Evolutionary conservation across 2,113 vertebrate genomes (phyloP).

Genomic region (Heterochromis multidens): DNA sequence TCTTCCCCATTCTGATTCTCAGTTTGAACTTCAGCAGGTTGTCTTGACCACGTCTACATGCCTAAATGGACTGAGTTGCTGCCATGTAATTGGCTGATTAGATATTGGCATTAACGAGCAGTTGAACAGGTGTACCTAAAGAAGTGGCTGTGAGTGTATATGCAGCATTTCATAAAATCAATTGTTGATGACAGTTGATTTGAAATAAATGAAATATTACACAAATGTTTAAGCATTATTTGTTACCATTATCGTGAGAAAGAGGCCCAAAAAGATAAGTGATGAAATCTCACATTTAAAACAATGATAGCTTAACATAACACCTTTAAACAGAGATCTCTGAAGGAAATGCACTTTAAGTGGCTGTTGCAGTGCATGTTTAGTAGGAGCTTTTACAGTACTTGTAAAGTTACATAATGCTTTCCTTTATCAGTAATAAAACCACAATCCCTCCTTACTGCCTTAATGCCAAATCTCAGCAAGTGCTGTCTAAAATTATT

Average conservation of each 20-base stretch:
- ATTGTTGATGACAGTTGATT: neutral
- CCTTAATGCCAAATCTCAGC: neutral
- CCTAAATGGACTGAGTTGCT: too few species aligned
- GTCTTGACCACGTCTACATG: neutral
- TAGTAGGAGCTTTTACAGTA: neutral
- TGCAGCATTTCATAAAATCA: neutral
- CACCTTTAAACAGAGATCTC: neutral
- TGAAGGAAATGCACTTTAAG: neutral
- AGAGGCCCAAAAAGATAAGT: neutral
- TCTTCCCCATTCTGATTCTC: neutral
- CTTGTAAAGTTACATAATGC: neutral
- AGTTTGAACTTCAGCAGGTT: neutral
- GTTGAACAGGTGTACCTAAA: too few species aligned
- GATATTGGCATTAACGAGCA: neutral
- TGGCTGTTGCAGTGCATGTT: neutral
- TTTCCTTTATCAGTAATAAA: neutral
- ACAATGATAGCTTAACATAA: neutral
- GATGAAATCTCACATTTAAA: neutral
- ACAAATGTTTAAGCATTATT: neutral
- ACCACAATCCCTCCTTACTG: neutral
- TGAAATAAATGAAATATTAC: neutral
- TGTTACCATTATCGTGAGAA: neutral
- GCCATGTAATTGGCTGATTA: neutral
- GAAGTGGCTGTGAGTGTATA: too few species aligned
- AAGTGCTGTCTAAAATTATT: neutral